Base-by-base conservation (phyloP, 2,797 vertebrate genomes). In the Carapus acus region DNA sequence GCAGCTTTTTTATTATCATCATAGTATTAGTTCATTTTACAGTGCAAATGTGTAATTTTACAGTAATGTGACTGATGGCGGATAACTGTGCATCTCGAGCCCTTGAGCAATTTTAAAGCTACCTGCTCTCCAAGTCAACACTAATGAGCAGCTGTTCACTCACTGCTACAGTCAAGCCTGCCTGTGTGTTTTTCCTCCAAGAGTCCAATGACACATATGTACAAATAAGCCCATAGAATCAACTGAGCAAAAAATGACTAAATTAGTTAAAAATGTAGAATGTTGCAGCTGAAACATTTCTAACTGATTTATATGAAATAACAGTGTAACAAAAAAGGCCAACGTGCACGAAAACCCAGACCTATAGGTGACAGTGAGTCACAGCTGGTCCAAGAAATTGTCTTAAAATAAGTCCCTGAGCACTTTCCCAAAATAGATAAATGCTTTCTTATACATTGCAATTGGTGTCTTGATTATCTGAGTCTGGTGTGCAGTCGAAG, bases 111-210 rank as follows among this genome's bases (percentile, higher is more conserved):
- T 54, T 62, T 50, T 59, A 62, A 62, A 44, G 53, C 51, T 52
- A 39, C 48, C 49, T 71, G 70, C 55, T 50, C 48, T 43, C 58
- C 62, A 63, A 74, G 64, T 62, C 66, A 55, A 43, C 39, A 53
- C 69, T 82, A 81, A 81, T 65, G 73, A 81, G 67, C 72, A 62
- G 68, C 75, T 77, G 77, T 62, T 74, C 48, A 59, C 54, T 40
- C 47, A 40, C 49, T 19, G 31, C 43, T 58, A 53, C 77, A 79
- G 76, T 73, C 73, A 62, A 55, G 66, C 31, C 45, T 45, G 49
- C 18, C 20, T n/a, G 36, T 62, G 65, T 68, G 63, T 52, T 62
- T 49, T 53, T 47, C 16, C 13, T 61, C 62, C 58, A 59, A 12
- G 48, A 13, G 2, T 18, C 41, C n/a, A 43, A 43, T 38, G 15